Evolutionary conservation across 2,113 vertebrate genomes (phyloP), one percentile per base, ranked within the genome.

Genomic region (Cricetomys ansorgei): DNA sequence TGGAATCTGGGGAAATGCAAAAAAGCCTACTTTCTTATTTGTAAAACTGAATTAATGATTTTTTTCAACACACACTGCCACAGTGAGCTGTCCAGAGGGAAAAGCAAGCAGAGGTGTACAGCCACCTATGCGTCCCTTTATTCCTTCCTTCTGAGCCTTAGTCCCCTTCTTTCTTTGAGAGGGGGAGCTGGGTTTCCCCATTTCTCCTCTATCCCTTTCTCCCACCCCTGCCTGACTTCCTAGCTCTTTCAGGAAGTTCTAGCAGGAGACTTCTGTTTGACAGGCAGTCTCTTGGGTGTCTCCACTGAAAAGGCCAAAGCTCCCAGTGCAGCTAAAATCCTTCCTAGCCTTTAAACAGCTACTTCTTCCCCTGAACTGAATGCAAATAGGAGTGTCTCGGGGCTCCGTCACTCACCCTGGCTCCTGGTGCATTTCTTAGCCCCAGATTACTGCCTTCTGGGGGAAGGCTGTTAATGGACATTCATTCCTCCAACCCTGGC

Each of bases 251-350:
- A 94, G 55, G 80, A 92, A 92, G 98, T 96, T 97, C 96, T 57
- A 98, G 97, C 96, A 92, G 96, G 97, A 98, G 97, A 96, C 97
- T 98, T 96, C 94, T 97, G 94, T 98, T 98, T 98, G 98, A 98
- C 98, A 98, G 97, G 73, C 48, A 72, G 97, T 98, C 98, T 98
- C 98, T 88, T 97, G 98, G 98, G 98, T 89, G 91, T 95, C 64
- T 96, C 94, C 93, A 80, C 92, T 97, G 98, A 98, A 98, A 98
- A 99, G 98, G 98, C 98, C 98, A 98, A 97, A 97, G 93, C 98
- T 98, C 97, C 98, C 97, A 97, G 93, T 88, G 97, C 97, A 97
- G 98, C 97, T 97, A 84, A 96, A 97, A 98, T 97, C 97, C 95
- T 98, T 97, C 97, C 95, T 97, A 93, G 96, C 97, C 96, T 98